phyloP scores from a whole-genome alignment of 2,888 invertebrate genomes.

The Orthonychiurus folsomi region DNA sequence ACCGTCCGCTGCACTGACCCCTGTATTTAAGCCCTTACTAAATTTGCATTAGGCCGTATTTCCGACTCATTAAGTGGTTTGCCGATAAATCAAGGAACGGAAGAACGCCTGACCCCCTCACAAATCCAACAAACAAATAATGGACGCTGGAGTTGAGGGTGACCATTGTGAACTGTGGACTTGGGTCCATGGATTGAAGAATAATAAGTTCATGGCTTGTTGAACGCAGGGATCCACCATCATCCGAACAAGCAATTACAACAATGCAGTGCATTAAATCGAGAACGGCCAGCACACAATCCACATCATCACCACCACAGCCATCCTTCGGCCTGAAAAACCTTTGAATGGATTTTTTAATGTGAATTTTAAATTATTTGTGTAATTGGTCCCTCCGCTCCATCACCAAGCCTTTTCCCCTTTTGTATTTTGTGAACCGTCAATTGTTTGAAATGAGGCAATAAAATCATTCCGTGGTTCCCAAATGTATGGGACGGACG shows the following conservation, averaged over 20 bases:
- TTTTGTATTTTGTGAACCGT: neutral
- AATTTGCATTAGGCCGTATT: slow-evolving; percentile 14
- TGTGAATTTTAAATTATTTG: neutral
- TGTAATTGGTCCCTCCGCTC: neutral
- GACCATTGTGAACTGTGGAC: neutral
- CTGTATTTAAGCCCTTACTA: slow-evolving; percentile 6
- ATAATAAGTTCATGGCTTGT: neutral
- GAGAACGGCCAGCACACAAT: neutral
- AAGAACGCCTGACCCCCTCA: neutral
- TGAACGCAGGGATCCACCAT: neutral
- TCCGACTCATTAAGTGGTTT: slow-evolving; percentile 18
- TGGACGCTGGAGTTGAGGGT: neutral
- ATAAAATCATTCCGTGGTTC: neutral
- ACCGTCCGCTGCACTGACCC: neutral
- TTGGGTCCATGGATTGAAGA: neutral
- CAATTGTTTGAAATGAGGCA: neutral
- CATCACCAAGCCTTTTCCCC: neutral
- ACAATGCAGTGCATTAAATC: neutral
- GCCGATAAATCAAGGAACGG: slow-evolving; percentile 18
- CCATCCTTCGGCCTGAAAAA: too few relatives aligned
- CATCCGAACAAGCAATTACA: neutral
- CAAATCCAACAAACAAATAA: neutral
- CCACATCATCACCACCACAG: too few relatives aligned
- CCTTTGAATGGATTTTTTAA: neutral
- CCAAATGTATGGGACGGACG: neutral